These are phyloP conservation scores for Chrysaora quinquecirrha DNA, from an alignment of 30 jellyfish, hydroid and myxozoan species.

Conservation along the genomic window DNA sequence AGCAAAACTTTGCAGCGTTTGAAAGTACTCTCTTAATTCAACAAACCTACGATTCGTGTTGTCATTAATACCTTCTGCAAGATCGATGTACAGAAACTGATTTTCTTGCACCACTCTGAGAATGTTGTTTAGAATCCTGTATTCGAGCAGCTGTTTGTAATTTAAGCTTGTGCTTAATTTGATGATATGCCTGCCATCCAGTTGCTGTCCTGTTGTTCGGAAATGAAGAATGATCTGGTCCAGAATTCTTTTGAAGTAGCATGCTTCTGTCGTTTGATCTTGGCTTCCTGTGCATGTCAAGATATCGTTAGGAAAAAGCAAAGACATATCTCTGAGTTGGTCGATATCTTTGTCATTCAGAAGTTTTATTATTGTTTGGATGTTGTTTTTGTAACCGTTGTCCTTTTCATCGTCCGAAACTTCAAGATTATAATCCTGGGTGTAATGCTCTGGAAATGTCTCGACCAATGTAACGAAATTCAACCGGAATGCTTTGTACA, in stretches of 20 bases:
- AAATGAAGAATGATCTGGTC: not conserved
- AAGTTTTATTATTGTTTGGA: not conserved
- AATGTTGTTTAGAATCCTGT: not conserved
- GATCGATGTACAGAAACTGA: not conserved
- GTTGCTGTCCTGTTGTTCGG: not conserved
- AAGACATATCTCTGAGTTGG: not conserved
- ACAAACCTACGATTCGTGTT: not conserved
- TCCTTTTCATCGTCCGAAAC: not conserved
- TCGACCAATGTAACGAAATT: not conserved
- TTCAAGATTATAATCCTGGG: not conserved
- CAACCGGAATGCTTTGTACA: not conserved
- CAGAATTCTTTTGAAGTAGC: too few relatives aligned
- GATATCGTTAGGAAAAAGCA: not conserved
- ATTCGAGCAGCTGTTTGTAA: not conserved
- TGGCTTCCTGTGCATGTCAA: not conserved
- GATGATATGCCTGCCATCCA: not conserved
- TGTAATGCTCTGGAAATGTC: not conserved
- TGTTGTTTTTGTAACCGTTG: not conserved
- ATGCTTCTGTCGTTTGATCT: not conserved
- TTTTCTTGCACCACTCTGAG: not conserved
- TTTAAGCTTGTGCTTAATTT: not conserved
- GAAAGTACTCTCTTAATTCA: not conserved
- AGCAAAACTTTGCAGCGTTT: not conserved
- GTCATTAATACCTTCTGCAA: not conserved
- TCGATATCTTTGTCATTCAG: not conserved